phyloP scores from a whole-genome alignment of 2,113 vertebrate species.

The Tenebrosternarchus preto region DNA sequence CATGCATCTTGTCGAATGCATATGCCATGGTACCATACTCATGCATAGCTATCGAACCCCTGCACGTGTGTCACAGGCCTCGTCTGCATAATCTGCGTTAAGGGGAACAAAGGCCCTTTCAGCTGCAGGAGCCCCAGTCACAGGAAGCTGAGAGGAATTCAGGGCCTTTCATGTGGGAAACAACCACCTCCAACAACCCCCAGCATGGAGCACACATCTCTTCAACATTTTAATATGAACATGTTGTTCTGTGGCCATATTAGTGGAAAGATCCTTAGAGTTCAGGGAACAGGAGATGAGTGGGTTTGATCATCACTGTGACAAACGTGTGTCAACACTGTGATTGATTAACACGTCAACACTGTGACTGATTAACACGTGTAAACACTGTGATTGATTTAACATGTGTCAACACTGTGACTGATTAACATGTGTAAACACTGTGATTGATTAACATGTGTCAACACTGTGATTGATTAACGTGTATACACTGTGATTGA shows the following conservation, averaged over 20 bases:
- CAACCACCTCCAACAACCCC: not conserved
- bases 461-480: not conserved
- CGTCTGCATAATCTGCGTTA: conserved; percentile 48
- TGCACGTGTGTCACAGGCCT: conserved; percentile 17
- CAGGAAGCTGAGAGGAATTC: not conserved
- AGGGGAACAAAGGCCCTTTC: conserved; percentile 28
- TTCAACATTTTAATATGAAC: not conserved
- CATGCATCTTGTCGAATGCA: conserved; percentile 20
- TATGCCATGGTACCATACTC: conserved; percentile 26
- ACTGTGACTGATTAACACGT: no score
- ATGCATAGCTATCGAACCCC: no score
- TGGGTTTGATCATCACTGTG: not conserved
- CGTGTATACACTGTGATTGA: no score
- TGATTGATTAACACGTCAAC: no score
- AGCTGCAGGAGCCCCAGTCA: conserved; percentile 35
- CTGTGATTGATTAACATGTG: no score
- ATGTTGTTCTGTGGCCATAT: not conserved
- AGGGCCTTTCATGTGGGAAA: not conserved
- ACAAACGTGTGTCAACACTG: not conserved
- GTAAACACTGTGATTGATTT: no score
- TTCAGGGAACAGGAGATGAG: not conserved
- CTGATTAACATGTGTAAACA: no score
- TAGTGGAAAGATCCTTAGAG: not conserved
- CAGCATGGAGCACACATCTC: not conserved
- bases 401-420: no score